phyloP scores from a whole-genome alignment of 2,888 invertebrate genomes.

The Meteorus cinctellus region DNA sequence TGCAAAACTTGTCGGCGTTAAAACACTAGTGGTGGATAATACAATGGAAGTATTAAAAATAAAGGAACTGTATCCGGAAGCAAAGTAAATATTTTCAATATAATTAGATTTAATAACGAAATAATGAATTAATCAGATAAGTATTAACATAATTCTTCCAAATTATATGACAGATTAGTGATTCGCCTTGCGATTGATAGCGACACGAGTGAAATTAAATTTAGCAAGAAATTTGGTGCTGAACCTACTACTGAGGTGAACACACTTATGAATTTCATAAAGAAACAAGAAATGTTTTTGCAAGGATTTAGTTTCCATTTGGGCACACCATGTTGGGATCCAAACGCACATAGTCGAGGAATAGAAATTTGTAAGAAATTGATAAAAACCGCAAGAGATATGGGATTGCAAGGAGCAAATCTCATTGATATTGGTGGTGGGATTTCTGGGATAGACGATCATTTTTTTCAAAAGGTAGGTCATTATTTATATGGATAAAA shows the following conservation, averaged over 20 bases:
- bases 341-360: slow-evolving; percentile 75
- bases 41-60: slow-evolving; percentile 77
- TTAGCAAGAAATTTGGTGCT: slow-evolving; percentile 69
- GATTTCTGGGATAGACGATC: slow-evolving; percentile 74
- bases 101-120: no score
- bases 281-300: slow-evolving; percentile 61
- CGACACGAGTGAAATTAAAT: slow-evolving; percentile 32
- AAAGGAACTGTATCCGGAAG: slow-evolving; percentile 74
- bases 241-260: slow-evolving; percentile 60
- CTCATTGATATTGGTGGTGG: slow-evolving; percentile 79
- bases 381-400: slow-evolving; percentile 73
- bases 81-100: slow-evolving; percentile 65
- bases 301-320: slow-evolving; percentile 70
- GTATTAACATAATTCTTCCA: background rate
- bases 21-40: slow-evolving; percentile 77
- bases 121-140: background rate
- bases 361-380: slow-evolving; percentile 74
- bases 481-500: background rate
- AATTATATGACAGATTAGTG: slow-evolving; percentile 56
- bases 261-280: slow-evolving; percentile 58
- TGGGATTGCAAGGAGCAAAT: slow-evolving; percentile 75
- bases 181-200: slow-evolving; percentile 66
- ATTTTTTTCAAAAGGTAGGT: slow-evolving; percentile 73
- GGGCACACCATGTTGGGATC: slow-evolving; percentile 68
- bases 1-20: slow-evolving; percentile 74